Evolutionary conservation across 2,888 invertebrate species (phyloP).

Genomic region (Siphlonurus alternatus): DNA sequence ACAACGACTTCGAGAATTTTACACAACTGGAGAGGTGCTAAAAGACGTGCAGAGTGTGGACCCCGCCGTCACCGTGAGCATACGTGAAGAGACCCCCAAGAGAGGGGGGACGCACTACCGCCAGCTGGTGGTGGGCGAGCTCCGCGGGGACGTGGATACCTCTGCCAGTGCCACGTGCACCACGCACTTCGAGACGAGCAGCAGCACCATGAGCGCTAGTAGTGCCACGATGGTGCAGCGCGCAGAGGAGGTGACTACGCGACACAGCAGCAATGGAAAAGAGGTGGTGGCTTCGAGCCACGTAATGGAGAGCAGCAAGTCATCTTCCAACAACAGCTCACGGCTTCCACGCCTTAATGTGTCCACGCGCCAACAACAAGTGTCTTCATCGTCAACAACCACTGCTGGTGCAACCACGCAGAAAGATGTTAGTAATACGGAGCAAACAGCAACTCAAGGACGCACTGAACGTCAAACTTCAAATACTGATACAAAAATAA

Average conservation of each 20-base stretch:
- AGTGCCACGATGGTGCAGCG: not conserved
- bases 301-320: not conserved
- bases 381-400: not conserved
- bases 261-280: not conserved
- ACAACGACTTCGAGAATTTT: conserved; percentile 56
- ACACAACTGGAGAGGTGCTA: conserved; percentile 34
- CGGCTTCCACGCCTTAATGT: not conserved
- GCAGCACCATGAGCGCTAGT: not conserved
- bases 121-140: not conserved
- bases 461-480: not conserved
- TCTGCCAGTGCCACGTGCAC: not conserved
- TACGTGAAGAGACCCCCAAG: not conserved
- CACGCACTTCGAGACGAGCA: not conserved
- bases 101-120: not conserved
- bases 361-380: not conserved
- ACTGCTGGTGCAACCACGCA: too few relatives aligned
- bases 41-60: conserved; percentile 18
- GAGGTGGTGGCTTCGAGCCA: not conserved
- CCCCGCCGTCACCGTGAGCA: not conserved
- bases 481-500: conserved; percentile 4
- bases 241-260: not conserved
- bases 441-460: conserved; percentile 17
- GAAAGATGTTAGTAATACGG: too few relatives aligned
- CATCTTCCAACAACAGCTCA: not conserved
- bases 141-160: not conserved